These are phyloP conservation scores for Willisornis vidua DNA, from an alignment of 2,113 vertebrate genomes.

Conservation along the genomic window DNA sequence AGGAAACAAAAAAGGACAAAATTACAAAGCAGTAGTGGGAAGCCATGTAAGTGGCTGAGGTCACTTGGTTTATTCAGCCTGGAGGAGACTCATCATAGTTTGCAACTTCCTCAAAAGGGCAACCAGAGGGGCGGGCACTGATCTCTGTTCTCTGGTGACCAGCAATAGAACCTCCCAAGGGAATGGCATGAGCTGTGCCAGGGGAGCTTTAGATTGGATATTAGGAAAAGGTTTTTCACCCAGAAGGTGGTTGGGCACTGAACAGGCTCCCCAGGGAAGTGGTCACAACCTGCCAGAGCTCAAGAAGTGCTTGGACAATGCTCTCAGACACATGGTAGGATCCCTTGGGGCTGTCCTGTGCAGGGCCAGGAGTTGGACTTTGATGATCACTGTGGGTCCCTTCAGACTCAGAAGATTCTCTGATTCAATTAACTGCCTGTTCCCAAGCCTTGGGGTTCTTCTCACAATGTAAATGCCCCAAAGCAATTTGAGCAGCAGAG, in stretches of 20 bases:
- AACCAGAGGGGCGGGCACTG: neutral
- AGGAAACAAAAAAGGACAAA: neutral
- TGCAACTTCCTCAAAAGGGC: neutral
- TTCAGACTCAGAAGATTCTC: neutral
- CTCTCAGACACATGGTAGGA: neutral
- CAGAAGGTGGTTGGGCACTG: neutral
- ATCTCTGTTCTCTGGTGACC: neutral
- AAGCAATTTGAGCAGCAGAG: neutral
- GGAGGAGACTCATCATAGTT: neutral
- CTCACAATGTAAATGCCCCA: rapidly evolving
- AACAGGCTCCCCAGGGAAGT: neutral
- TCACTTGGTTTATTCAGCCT: neutral
- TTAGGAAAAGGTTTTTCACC: neutral
- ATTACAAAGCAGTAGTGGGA: neutral
- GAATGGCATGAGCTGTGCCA: neutral
- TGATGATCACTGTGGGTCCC: neutral
- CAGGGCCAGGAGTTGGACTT: neutral
- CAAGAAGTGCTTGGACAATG: neutral
- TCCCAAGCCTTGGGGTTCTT: neutral
- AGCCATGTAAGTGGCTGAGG: neutral
- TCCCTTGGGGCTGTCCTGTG: neutral
- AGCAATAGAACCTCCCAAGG: neutral
- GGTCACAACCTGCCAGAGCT: neutral
- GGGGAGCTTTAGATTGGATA: neutral
- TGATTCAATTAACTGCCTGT: neutral